A percentile compares a stretch with the other conserved stretches of the same genome.
Conservation (phyloP, 2,113 vertebrate species). For the Hypomesus transpacificus region DNA sequence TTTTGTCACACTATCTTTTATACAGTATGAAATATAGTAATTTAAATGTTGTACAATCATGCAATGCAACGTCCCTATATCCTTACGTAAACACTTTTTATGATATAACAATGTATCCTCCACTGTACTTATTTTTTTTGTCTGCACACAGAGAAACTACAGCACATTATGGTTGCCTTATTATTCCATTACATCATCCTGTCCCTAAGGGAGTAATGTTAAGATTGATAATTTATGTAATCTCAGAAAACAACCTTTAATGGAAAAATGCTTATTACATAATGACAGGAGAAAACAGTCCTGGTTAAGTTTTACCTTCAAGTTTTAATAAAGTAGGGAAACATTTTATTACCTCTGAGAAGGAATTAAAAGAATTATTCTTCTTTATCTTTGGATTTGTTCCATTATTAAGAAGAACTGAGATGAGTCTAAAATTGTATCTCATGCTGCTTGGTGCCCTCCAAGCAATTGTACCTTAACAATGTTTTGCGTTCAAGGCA, state of each 20-base stretch:
- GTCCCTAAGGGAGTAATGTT: constrained; percentile 56
- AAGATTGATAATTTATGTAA: constrained; percentile 63
- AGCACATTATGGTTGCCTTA: constrained; percentile 64
- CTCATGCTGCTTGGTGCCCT: constrained; percentile 69
- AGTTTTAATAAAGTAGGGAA: constrained; percentile 57
- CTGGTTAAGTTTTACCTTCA: constrained; percentile 56
- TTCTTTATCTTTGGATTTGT: constrained; percentile 70
- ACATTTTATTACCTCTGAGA: constrained; percentile 66
- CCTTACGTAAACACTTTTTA: neutral
- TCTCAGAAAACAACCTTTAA: constrained; percentile 49
- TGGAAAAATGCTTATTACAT: constrained; percentile 45
- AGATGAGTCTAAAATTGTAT: constrained; percentile 52
- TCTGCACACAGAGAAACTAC: constrained; percentile 46
- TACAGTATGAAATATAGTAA: neutral
- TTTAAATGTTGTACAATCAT: too few relatives aligned
- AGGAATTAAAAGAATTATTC: constrained; percentile 71
- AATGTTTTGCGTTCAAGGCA: constrained; percentile 72
- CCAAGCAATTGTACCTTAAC: constrained; percentile 73
- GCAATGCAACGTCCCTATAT: neutral
- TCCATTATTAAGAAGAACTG: constrained; percentile 69
- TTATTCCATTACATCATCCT: constrained; percentile 74
- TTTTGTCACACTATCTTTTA: too few relatives aligned
- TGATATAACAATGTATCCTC: neutral
- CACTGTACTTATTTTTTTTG: constrained; percentile 11
- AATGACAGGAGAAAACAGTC: constrained; percentile 42